phyloP scores from a whole-genome alignment of 2,797 vertebrate genomes.

The Gambusia yucatana region DNA sequence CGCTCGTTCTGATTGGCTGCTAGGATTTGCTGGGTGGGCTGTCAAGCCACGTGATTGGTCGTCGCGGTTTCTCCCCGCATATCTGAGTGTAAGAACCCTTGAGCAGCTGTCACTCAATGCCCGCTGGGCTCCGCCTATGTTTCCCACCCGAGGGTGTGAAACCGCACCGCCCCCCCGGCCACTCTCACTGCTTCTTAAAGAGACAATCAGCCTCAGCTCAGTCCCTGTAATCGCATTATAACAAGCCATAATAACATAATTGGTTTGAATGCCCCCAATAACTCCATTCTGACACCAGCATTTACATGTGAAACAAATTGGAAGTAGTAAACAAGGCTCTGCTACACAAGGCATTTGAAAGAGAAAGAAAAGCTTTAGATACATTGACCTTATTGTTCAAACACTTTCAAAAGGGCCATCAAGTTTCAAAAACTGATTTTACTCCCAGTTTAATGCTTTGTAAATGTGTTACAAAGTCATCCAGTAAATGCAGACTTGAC shows the following conservation, averaged over 20 bases:
- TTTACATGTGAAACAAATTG: constrained; percentile 28
- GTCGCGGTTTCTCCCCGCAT: constrained; percentile 17
- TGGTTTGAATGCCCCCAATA: constrained; percentile 52
- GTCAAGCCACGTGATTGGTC: constrained; percentile 66
- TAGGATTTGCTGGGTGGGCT: constrained; percentile 31
- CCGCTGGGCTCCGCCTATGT: constrained; percentile 72
- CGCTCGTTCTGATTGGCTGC: constrained; percentile 65
- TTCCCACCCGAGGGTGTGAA: constrained; percentile 93
- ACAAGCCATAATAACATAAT: constrained; percentile 73
- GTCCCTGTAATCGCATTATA: constrained; percentile 74
- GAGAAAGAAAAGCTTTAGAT: not conserved
- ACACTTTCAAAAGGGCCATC: not conserved
- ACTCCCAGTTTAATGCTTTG: not conserved
- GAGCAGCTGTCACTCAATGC: constrained; percentile 77
- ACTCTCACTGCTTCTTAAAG: constrained; percentile 82
- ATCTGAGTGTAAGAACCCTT: constrained; percentile 38
- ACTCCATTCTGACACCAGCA: constrained; percentile 24
- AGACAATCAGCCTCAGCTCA: constrained; percentile 61
- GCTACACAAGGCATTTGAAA: not conserved
- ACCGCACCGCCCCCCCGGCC: constrained; percentile 72
- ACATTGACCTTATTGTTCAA: not conserved
- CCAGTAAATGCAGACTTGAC: not conserved
- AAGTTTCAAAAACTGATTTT: not conserved
- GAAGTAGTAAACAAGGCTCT: constrained; percentile 9
- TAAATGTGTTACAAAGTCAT: not conserved